phyloP scores from a whole-genome alignment of 2,797 vertebrate genomes.

The Sebastes kiyomatsui region DNA sequence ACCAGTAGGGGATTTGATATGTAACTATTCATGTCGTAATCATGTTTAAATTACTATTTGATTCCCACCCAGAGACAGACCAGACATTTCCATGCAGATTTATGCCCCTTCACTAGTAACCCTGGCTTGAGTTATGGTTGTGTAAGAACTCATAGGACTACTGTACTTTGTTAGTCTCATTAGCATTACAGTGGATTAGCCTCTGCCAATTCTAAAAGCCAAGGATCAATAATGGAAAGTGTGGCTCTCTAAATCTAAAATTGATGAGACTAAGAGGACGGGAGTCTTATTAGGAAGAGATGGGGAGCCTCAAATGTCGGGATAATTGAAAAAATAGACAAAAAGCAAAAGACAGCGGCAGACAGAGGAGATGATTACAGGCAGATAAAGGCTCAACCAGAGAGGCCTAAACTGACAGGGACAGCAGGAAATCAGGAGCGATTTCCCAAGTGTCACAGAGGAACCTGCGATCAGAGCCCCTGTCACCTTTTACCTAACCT shows the following conservation, averaged over 20 bases:
- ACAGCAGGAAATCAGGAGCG: slow-evolving; percentile 50
- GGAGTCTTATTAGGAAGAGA: slow-evolving; percentile 2
- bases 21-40: neutral
- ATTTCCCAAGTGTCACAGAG: slow-evolving; percentile 56
- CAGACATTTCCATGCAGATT: neutral
- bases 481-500: slow-evolving; percentile 59
- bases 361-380: slow-evolving; percentile 36
- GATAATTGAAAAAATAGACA: slow-evolving; percentile 21
- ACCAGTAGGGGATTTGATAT: neutral
- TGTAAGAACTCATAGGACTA: slow-evolving; percentile 2
- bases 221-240: slow-evolving; percentile 53
- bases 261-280: slow-evolving; percentile 16
- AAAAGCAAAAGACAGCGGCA: slow-evolving; percentile 9
- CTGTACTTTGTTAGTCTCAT: slow-evolving; percentile 8
- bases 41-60: neutral
- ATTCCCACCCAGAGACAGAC: neutral
- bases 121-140: neutral
- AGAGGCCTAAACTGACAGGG: slow-evolving; percentile 26
- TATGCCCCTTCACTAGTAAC: neutral
- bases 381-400: slow-evolving; percentile 30
- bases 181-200: slow-evolving; percentile 54
- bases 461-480: slow-evolving; percentile 53
- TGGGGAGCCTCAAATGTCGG: neutral
- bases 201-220: slow-evolving; percentile 27
- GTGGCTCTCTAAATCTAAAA: slow-evolving; percentile 21